Conservation (phyloP, 1,140 invertebrate species). For the Phymastichus coffea region DNA sequence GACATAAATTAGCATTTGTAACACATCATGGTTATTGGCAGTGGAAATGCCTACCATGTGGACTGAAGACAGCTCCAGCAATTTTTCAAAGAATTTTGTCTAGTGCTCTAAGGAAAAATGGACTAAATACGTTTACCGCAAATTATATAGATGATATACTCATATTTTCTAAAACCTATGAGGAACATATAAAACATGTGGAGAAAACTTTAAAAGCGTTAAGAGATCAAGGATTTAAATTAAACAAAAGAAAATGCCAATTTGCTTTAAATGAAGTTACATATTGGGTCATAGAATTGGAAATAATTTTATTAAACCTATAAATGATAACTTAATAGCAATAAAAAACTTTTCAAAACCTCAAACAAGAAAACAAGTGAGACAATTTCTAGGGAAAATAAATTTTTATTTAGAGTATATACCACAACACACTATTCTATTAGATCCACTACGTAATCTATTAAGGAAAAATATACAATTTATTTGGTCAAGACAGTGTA, state of each 20-base stretch:
- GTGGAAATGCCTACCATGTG: conserved; percentile 23
- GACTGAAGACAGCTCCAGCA: conserved; percentile 6
- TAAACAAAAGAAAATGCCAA: conserved; percentile 1
- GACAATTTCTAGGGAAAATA: conserved; percentile 12
- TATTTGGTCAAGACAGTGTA: conserved; percentile 17
- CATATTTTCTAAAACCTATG: background rate
- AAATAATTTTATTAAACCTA: conserved; percentile 3
- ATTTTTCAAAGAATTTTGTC: background rate
- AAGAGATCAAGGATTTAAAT: background rate
- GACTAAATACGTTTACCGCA: background rate
- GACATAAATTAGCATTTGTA: conserved; percentile 19
- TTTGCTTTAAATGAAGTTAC: background rate
- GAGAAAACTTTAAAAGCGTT: background rate
- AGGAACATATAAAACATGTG: conserved; percentile 1
- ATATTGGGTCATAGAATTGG: background rate
- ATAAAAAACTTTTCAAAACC: conserved; percentile 22
- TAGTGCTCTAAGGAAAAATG: background rate
- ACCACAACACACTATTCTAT: conserved; percentile 9
- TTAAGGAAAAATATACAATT: conserved; percentile 26
- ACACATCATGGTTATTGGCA: too few species aligned
- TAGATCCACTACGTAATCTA: conserved; percentile 24
- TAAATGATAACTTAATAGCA: too few species aligned
- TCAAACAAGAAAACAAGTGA: background rate
- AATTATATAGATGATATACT: too few species aligned
- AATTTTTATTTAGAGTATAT: conserved; percentile 18